Base-by-base conservation (phyloP, 2,797 vertebrate species). In the Sarcophilus harrisii region DNA sequence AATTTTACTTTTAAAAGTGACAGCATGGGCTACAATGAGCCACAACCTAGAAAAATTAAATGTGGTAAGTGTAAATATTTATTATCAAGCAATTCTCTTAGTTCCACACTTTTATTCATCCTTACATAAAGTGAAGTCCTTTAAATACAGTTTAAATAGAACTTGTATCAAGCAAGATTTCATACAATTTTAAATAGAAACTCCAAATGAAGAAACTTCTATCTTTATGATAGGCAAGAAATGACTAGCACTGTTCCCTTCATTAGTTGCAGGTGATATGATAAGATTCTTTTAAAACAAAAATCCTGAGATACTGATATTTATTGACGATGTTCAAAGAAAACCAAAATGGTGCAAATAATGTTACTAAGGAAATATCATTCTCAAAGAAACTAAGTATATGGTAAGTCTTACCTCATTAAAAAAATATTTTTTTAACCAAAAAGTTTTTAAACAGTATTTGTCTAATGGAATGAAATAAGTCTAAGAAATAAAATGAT, bases 311-410 rank as follows among this genome's bases (percentile, higher is more conserved):
- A 95, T 28, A 58, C 5, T 58, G n/a, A 91, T 55, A 54, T 30
- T 60, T 90, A 66, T 91, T 58, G 57, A 95, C 32, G 91, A 93
- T 73, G 90, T 9, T 24, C 16, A 73, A 38, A 73, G 66, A 73
- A 38, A 73, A 38, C 38, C 21, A 14, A 62, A 1, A 38, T 73
- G 21, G 29, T 12, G 12, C 49, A 66, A 91, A 52, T 45, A 32
- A 4, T n/a, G 57, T 92, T 73, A 93, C 27, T 28, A 81, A 90
- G 93, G 28, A 89, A 93, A 38, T 81, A 32, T 11, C 8, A 92
- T 95, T 92, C 58, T 94, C 57, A 55, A 93, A 57, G 1, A n/a
- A 95, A 16, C 57, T 94, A 55, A 57, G 92, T 59, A 32, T 87
- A 57, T 93, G 28, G 59, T 0, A 49, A 60, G 55, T 93, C 92